Evolutionary conservation across 2,113 vertebrate genomes (phyloP).

Genomic region (Proteles cristata): DNA sequence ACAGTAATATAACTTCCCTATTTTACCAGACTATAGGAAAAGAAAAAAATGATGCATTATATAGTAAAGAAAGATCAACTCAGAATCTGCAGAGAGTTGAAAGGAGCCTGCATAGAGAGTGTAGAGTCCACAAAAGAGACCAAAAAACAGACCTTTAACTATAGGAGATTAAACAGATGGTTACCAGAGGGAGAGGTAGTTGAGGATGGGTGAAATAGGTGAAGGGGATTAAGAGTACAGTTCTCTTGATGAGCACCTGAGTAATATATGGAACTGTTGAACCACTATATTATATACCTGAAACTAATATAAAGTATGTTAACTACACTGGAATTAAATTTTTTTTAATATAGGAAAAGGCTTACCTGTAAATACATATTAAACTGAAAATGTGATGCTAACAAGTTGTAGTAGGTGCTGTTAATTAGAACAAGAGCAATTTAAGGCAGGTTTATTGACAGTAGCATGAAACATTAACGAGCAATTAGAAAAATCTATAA

Average conservation of each 20-base stretch:
- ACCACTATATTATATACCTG: too few species aligned
- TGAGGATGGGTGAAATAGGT: too few species aligned
- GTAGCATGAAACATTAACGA: neutral
- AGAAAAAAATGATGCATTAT: neutral
- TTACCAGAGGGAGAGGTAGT: too few species aligned
- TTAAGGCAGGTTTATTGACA: neutral
- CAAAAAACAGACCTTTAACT: too few species aligned
- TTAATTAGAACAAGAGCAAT: neutral
- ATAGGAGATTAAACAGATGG: too few species aligned
- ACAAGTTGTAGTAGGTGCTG: neutral
- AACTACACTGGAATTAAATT: too few species aligned
- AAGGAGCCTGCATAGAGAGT: neutral
- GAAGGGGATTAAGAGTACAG: too few species aligned
- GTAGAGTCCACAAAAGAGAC: neutral
- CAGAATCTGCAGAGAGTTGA: neutral
- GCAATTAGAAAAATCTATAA: neutral
- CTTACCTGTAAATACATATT: neutral
- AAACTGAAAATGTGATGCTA: neutral
- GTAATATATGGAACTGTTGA: too few species aligned
- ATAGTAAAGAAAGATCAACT: slow-evolving; percentile 19
- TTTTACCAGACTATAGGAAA: neutral
- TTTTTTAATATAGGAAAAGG: neutral
- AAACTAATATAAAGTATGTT: too few species aligned
- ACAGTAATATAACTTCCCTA: neutral
- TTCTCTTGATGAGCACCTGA: too few species aligned